These are phyloP conservation scores for Pseudorhiza aurosa DNA, from an alignment of 30 jellyfish, hydroid and myxozoan species.

Conservation along the genomic window DNA sequence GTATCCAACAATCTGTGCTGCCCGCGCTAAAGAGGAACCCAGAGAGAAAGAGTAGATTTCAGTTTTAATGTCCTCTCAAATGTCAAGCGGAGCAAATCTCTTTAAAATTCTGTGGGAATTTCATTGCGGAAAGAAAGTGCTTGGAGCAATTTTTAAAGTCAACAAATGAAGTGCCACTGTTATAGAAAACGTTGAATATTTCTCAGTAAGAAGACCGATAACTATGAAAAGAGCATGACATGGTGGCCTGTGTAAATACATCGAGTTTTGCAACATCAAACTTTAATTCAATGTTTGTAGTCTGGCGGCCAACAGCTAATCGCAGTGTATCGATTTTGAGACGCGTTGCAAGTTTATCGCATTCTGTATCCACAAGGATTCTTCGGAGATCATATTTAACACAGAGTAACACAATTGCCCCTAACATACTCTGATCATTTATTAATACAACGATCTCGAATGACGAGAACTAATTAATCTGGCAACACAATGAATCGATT, in stretches of 20 bases:
- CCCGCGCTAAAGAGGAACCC: no score
- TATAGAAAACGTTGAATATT: background rate
- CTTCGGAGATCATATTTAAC: background rate
- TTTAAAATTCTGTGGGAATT: no score
- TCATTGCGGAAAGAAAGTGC: no score
- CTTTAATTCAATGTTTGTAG: constrained; percentile 28
- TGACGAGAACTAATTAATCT: no score
- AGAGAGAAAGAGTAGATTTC: no score
- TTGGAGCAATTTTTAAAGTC: background rate
- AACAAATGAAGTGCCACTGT: background rate
- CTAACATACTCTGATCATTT: no score
- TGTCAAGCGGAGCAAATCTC: no score
- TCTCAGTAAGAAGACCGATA: background rate
- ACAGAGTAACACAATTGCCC: background rate
- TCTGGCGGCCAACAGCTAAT: constrained; percentile 49
- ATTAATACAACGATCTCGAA: no score
- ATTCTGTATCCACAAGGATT: background rate
- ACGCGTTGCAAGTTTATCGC: background rate
- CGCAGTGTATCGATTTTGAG: background rate
- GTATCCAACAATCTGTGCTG: no score
- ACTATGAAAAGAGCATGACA: background rate
- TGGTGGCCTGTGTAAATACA: background rate
- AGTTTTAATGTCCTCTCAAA: no score
- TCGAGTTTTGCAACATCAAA: constrained; percentile 20
- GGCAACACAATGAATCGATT: no score